Base-by-base conservation (phyloP, 2,797 vertebrate species). In the Poliocrania exsul region DNA sequence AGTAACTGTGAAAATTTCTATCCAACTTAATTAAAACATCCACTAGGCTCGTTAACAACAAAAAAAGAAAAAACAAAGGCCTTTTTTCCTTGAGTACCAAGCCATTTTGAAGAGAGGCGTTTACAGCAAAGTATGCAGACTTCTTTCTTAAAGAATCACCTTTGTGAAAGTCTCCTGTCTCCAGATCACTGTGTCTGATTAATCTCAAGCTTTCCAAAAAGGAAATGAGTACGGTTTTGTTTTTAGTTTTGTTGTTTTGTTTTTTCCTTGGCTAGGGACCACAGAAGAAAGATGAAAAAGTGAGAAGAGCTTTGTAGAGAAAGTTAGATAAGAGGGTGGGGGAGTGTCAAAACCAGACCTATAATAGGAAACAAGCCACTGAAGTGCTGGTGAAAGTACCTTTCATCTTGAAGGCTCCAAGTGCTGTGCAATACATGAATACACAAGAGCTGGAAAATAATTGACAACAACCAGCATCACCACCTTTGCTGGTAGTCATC, bases 321-420 rank as follows among this genome's bases (percentile, higher is more conserved):
- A 94, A 94, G 81, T 95, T 96, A 93, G 94, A 49, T 86, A 78
- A 93, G 93, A 94, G 86, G 86, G 72, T 91, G 93, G 94, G 53
- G 81, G 95, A 85, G 91, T 92, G 93, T 91, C 94, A 94, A 81
- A 89, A 69, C 75, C 65, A 69, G 79, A 31, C 92, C 92, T 93
- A 88, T 87, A 95, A 95, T 79, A 89, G 92, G 96, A 96, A 96
- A 85, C 84, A 70, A 95, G 79, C 19, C 77, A 75, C 80, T 66
- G 80, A 83, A 92, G 54, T 78, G 81, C 84, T 87, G 79, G 93
- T 93, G 61, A 66, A 89, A 81, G 84, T 61, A 94, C 95, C 93
- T 96, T 92, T 95, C 94, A 94, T 95, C 90, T 91, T 20, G 53
- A 82, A 92, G 74, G 56, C 79, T 93, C 73, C 73, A 19, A 92